phyloP scores from a whole-genome alignment of 2,113 vertebrate species.

The Archocentrus centrarchus region DNA sequence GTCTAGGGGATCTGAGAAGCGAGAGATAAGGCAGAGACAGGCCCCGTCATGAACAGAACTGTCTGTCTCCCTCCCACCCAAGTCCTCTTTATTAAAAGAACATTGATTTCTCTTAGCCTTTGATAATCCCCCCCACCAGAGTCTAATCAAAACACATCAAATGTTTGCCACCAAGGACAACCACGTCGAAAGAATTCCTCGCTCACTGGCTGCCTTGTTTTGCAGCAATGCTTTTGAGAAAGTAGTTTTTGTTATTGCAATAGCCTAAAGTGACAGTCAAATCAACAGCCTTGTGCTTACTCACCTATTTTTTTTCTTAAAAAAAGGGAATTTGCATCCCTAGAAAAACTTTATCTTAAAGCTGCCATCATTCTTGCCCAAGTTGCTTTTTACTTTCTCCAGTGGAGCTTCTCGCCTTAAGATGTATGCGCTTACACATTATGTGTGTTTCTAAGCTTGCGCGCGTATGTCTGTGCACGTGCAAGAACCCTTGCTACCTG shows the following conservation, averaged over 20 bases:
- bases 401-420: conserved; percentile 6
- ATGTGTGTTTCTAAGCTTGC: neutral
- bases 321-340: conserved; percentile 32
- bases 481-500: conserved; percentile 1
- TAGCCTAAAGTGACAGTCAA: conserved; percentile 60
- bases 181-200: conserved; percentile 60
- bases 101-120: conserved; percentile 81
- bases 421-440: conserved; percentile 8
- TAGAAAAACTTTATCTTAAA: conserved; percentile 28
- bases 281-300: conserved; percentile 48
- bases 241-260: conserved; percentile 42
- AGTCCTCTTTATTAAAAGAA: conserved; percentile 80
- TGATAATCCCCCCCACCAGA: conserved; percentile 74
- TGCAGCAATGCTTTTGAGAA: conserved; percentile 29
- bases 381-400: conserved; percentile 24
- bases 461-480: neutral
- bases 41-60: conserved; percentile 71
- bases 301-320: conserved; percentile 13
- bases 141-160: conserved; percentile 77
- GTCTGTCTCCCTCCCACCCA: conserved; percentile 72
- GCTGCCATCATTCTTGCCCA: conserved; percentile 24
- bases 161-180: conserved; percentile 73
- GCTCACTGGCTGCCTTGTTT: conserved; percentile 63
- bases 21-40: conserved; percentile 77
- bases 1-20: conserved; percentile 74